Evolutionary conservation across 2,113 vertebrate species (phyloP).

Genomic region (Heptranchias perlo): DNA sequence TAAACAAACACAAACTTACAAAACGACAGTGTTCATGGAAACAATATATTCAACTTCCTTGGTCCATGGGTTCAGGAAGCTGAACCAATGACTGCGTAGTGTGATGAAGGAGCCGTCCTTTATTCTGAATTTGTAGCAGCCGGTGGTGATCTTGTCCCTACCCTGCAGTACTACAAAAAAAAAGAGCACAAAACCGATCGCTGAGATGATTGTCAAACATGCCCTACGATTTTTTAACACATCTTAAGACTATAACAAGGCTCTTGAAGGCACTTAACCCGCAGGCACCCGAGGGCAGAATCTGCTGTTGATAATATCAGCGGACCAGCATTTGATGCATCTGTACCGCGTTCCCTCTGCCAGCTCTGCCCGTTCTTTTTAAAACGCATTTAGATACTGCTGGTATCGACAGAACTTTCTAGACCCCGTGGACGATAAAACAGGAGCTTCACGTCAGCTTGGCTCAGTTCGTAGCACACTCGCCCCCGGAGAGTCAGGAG

Average conservation of each 20-base stretch:
- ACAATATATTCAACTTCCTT: slow-evolving; percentile 99
- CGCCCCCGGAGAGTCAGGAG: background rate
- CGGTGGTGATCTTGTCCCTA: slow-evolving; percentile 93
- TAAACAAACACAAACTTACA: slow-evolving; percentile 69
- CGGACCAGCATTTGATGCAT: too few relatives aligned
- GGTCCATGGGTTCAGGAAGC: slow-evolving; percentile 99
- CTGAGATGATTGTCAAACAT: background rate
- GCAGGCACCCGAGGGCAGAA: background rate
- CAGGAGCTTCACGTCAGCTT: background rate
- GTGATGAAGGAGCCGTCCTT: slow-evolving; percentile 98
- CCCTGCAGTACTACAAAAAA: slow-evolving; percentile 81
- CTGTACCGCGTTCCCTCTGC: background rate
- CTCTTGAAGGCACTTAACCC: background rate
- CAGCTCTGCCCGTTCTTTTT: background rate
- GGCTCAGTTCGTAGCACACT: background rate
- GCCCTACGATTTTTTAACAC: background rate
- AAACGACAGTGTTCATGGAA: slow-evolving; percentile 93
- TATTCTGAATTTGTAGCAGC: slow-evolving; percentile 98
- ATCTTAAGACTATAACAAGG: background rate
- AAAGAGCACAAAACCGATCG: background rate
- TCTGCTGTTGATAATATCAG: background rate
- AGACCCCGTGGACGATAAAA: background rate
- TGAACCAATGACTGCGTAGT: slow-evolving; percentile 94
- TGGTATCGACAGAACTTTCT: background rate
- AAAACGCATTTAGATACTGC: background rate